Conservation (phyloP, 2,888 invertebrate genomes). For the Apotomis capreana region DNA sequence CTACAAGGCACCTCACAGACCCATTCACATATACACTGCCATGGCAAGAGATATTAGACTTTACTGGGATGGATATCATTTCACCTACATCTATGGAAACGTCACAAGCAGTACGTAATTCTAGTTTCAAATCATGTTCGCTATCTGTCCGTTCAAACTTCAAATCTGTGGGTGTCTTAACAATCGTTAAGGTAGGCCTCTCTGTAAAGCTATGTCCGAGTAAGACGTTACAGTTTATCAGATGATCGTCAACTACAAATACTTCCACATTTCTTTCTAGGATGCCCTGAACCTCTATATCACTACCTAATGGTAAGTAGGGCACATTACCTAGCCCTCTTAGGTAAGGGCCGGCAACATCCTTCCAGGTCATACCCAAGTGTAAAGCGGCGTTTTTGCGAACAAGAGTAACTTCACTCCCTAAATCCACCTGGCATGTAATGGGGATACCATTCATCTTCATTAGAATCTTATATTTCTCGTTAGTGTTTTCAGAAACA, state of each 20-base stretch:
- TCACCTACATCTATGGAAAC: conserved; percentile 1
- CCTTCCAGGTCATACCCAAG: background rate
- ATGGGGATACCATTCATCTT: background rate
- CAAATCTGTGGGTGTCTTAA: background rate
- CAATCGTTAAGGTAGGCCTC: conserved; percentile 1
- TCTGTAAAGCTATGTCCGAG: background rate
- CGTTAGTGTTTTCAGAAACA: background rate
- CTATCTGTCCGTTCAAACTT: background rate
- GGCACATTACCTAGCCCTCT: background rate
- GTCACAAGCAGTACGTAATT: conserved; percentile 4
- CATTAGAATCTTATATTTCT: background rate
- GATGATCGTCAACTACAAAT: background rate
- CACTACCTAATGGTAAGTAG: background rate
- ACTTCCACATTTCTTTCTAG: background rate
- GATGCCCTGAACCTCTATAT: background rate
- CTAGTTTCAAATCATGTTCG: background rate
- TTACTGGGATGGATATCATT: background rate
- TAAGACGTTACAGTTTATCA: background rate
- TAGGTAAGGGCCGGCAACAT: background rate
- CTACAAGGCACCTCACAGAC: background rate
- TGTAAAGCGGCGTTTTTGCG: background rate
- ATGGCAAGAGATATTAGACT: background rate
- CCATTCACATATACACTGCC: background rate
- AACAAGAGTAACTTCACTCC: conserved; percentile 1
- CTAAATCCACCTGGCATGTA: background rate